A percentile compares a stretch with the other conserved stretches of the same genome.
Conservation (phyloP, 1,140 invertebrate species). For the Anthonomus grandis region DNA sequence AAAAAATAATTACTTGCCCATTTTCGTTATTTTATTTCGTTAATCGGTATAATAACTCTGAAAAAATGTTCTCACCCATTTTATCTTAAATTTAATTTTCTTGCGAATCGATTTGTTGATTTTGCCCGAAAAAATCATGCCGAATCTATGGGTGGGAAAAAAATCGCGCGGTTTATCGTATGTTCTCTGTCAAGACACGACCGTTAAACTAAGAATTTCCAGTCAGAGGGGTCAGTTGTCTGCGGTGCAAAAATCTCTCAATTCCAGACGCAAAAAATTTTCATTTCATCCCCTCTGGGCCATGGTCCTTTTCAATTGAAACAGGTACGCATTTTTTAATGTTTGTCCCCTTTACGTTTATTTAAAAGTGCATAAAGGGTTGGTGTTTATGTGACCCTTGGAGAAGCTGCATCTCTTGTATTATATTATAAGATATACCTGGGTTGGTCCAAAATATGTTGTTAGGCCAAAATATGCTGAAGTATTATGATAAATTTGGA, state of each 20-base stretch:
- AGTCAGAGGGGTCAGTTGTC: conserved; percentile 19
- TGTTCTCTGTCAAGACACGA: conserved; percentile 13
- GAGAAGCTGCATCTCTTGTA: neutral
- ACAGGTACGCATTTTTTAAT: conserved; percentile 31
- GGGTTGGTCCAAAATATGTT: too few relatives aligned
- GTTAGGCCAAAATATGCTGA: too few relatives aligned
- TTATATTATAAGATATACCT: too few relatives aligned
- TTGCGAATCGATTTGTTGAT: conserved; percentile 7
- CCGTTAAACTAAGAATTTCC: conserved; percentile 14
- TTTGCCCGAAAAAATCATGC: conserved; percentile 28
- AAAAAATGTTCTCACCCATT: conserved; percentile 13
- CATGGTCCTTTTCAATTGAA: conserved; percentile 26
- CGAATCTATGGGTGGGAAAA: too few relatives aligned
- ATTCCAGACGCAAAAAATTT: conserved; percentile 20
- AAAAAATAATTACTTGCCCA: conserved; percentile 21
- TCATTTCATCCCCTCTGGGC: conserved; percentile 15
- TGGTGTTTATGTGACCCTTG: conserved; percentile 13
- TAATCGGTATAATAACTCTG: neutral
- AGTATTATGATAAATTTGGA: too few relatives aligned
- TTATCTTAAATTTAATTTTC: conserved; percentile 22
- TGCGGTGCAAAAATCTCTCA: conserved; percentile 24
- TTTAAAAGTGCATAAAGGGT: too few relatives aligned
- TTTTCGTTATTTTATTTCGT: conserved; percentile 1
- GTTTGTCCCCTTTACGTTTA: conserved; percentile 20
- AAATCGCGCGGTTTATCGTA: neutral